Base-by-base conservation (phyloP, 2,113 vertebrate species). In the Sturnira hondurensis region DNA sequence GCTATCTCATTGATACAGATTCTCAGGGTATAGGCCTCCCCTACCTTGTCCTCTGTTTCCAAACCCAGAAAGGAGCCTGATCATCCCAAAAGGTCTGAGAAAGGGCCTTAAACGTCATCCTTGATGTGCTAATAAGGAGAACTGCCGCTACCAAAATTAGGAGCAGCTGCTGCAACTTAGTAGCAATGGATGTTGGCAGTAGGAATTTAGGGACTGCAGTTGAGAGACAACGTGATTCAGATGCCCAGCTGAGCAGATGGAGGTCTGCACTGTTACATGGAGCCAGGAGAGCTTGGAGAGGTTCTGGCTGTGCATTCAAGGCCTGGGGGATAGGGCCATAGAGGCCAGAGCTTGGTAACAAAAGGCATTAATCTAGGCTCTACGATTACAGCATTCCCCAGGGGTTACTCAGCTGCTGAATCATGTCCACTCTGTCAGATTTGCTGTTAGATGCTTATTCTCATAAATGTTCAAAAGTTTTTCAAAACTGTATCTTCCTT, bases 131-230 rank as follows among this genome's bases (percentile, higher is more conserved):
- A 86, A 94, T 24, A 65, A 11, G 24, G 74, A 74, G 65, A 89
- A 91, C 4, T 73, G 36, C 33, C 68, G 31, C 41, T 63, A 82
- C 9, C 7, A 94, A 95, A 91, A 95, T 81, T 56, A 95, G 58
- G 45, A 96, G 50, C 70, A 94, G 89, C 87, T 89, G 50, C 74
- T 94, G 28, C 81, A 88, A 73, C 36, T 91, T 63, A 83, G 89
- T 54, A 73, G 47, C 8, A 8, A 31, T n/a, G 73, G 68, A 84
- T 36, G 20, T 24, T 38, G 28, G 91, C 63, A 86, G 45, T 19
- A 84, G 38, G 33, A 90, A 78, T 52, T 80, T 61, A 73, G 56
- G 94, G 76, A 95, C 38, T 58, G 14, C 74, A 80, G 82, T 63
- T 94, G 63, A 47, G 38, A 78, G 76, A 41, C 67, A 89, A 56